Base-by-base conservation (phyloP, 2,797 vertebrate genomes). In the Esox masquinongy region DNA sequence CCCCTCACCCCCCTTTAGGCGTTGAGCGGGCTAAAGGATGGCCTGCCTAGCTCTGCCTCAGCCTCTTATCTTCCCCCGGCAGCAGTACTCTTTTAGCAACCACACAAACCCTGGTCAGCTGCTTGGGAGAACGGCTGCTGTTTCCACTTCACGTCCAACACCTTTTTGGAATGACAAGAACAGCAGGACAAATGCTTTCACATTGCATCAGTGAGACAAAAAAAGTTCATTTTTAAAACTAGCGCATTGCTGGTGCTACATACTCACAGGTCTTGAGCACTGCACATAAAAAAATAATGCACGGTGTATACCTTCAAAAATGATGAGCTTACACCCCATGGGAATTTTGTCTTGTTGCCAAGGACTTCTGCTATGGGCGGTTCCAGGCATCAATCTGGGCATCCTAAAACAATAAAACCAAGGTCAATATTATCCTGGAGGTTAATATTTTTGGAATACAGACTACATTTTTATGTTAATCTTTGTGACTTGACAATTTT, bases 1-100 rank as follows among this genome's bases (percentile, higher is more conserved):
- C 68, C 43, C 59, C 80, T 80, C 77, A 31, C 29, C 3, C 29
- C 29, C 29, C 29, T 31, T 31, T 31, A 76, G 83, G 83, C 82
- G 68, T 72, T 49, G 39, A 68, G 72, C 80, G 68, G 81, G 78
- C 64, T 70, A 26, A 2, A 66, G 76, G 84, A 67, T 75, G 75
- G 83, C 34, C 79, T 84, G 74, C 85, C 81, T 76, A 69, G 67
- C 49, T 75, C 68, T 73, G 39, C 49, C 74, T 73, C 69, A 19
- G 75, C 67, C 78, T 83, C 81, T 91, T 91, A 92, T 92, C 92
- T 91, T 7, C 78, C 69, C 80, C 56, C n/a, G 11, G 56, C 56
- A 77, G 71, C 89, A 91, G 90, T 77, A 77, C 79, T 79, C 72
- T 78, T 29, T 59, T 16, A 76, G 76, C 31, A 69, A 68, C 19